These are phyloP conservation scores for Neodiprion pinetum DNA, from an alignment of 1,140 invertebrate genomes.

Conservation along the genomic window DNA sequence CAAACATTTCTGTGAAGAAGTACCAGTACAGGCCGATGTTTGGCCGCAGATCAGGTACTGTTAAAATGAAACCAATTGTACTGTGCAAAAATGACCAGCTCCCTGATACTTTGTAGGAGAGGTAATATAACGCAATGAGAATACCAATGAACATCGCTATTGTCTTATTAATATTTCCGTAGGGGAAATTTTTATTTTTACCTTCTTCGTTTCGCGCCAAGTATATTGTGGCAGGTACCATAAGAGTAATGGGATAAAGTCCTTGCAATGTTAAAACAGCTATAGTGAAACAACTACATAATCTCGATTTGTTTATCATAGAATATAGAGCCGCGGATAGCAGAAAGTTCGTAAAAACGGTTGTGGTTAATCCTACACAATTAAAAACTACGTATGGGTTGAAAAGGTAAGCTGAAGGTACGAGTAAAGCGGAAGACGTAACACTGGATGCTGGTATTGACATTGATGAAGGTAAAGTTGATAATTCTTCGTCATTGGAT, in stretches of 20 bases:
- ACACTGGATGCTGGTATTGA: conserved; percentile 27
- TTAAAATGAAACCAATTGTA: conserved; percentile 55
- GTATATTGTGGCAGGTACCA: conserved; percentile 78
- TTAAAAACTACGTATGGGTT: conserved; percentile 92
- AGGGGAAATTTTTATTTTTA: conserved; percentile 36
- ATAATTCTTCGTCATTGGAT: conserved; percentile 26
- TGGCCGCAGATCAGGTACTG: conserved; percentile 91
- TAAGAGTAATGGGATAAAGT: conserved; percentile 84
- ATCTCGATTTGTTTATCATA: conserved; percentile 71
- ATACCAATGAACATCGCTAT: conserved; percentile 49
- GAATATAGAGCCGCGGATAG: conserved; percentile 74
- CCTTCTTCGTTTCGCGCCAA: conserved; percentile 50
- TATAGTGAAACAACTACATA: conserved; percentile 70
- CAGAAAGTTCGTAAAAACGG: conserved; percentile 87
- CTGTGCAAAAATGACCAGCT: conserved; percentile 53
- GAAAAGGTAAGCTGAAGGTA: conserved; percentile 85
- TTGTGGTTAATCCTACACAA: conserved; percentile 91
- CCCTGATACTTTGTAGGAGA: conserved; percentile 51
- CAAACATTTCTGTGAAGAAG: conserved; percentile 99
- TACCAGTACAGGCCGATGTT: conserved; percentile 99
- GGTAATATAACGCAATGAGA: conserved; percentile 41
- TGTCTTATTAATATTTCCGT: conserved; percentile 36
- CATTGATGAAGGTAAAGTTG: conserved; percentile 19
- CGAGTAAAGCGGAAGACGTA: conserved; percentile 63
- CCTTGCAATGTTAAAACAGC: conserved; percentile 82